phyloP scores from a whole-genome alignment of 2,888 invertebrate genomes.

The Zaprionus lineosus region DNA sequence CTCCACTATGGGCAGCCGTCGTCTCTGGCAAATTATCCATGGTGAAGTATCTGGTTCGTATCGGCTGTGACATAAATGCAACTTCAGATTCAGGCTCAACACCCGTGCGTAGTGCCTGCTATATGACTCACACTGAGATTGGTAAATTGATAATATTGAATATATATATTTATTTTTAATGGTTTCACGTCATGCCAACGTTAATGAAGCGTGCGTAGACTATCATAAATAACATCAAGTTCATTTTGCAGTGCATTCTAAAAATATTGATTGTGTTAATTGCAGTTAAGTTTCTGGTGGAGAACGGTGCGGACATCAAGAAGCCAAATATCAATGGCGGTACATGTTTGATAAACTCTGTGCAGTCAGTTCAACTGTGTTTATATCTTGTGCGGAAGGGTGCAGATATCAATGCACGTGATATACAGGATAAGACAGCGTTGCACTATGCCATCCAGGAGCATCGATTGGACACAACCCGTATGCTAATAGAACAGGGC shows the following conservation, averaged over 20 bases:
- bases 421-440: slow-evolving; percentile 95
- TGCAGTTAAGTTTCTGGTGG: slow-evolving; percentile 88
- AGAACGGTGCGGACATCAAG: slow-evolving; percentile 91
- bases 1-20: slow-evolving; percentile 96
- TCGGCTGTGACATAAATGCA: slow-evolving; percentile 92
- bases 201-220: too few species aligned
- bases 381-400: slow-evolving; percentile 90
- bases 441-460: slow-evolving; percentile 96
- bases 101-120: slow-evolving; percentile 95
- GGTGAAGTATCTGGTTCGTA: slow-evolving; percentile 89
- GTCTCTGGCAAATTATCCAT: slow-evolving; percentile 91
- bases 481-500: slow-evolving; percentile 89
- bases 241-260: background rate
- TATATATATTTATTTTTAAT: too few species aligned
- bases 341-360: slow-evolving; percentile 96
- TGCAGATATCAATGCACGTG: slow-evolving; percentile 92
- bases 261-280: slow-evolving; percentile 50
- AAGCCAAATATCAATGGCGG: slow-evolving; percentile 95
- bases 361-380: slow-evolving; percentile 92
- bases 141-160: slow-evolving; percentile 64
- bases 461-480: slow-evolving; percentile 92
- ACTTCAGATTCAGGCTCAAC: slow-evolving; percentile 94
- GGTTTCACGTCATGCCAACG: too few species aligned
- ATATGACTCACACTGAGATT: slow-evolving; percentile 93
- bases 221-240: background rate